Evolutionary conservation across 2,888 invertebrate species (phyloP).

Genomic region (Patella depressa): DNA sequence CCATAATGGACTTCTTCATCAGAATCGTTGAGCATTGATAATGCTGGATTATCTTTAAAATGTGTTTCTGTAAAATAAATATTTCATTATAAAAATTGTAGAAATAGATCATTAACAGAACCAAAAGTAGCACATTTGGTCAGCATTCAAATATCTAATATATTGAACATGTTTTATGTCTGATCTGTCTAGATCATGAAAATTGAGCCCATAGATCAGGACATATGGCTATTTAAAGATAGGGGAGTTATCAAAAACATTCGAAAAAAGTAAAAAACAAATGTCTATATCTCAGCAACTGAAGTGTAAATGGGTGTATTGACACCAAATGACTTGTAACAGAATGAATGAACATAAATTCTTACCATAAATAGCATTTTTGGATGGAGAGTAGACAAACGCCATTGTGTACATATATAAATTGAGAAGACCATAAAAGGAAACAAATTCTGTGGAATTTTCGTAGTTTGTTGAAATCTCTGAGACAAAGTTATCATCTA

Average conservation of each 20-base stretch:
- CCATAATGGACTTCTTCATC: conserved; percentile 95
- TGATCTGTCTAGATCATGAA: too few relatives aligned
- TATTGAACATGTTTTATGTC: too few relatives aligned
- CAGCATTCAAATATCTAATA: too few relatives aligned
- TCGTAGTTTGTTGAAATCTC: conserved; percentile 88
- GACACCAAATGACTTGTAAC: too few relatives aligned
- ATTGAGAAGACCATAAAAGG: conserved; percentile 92
- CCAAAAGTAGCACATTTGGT: too few relatives aligned
- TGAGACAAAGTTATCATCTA: conserved; percentile 95
- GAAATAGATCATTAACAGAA: too few relatives aligned
- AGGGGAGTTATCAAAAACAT: not conserved
- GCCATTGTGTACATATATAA: conserved; percentile 94
- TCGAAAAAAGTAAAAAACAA: not conserved
- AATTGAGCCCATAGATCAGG: too few relatives aligned
- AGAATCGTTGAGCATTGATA: conserved; percentile 98
- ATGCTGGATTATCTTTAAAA: conserved; percentile 96
- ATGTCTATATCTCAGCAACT: not conserved
- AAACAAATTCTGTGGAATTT: conserved; percentile 95
- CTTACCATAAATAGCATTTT: conserved; percentile 86
- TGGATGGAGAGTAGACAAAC: conserved; percentile 90
- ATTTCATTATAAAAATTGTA: conserved; percentile 5
- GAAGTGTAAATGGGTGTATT: too few relatives aligned
- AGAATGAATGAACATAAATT: not conserved
- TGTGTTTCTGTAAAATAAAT: conserved; percentile 80
- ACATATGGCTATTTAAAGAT: too few relatives aligned